Percentiles rank a stretch among this genome's conserved stretches.
phyloP scores from a whole-genome alignment of 2,797 vertebrate genomes.

The Fistularia commersonii region DNA sequence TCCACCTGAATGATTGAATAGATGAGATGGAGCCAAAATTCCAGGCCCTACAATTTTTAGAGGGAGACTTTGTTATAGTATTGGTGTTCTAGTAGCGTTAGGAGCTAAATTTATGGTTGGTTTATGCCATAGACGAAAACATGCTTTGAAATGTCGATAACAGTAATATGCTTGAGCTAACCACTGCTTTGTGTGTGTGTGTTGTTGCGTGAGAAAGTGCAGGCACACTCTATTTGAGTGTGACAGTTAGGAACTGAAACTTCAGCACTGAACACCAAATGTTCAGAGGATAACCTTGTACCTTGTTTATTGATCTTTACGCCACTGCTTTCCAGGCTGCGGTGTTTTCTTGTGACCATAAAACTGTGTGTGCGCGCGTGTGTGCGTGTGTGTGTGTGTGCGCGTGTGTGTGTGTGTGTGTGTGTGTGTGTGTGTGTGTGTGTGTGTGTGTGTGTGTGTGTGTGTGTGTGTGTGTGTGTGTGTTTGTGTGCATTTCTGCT shows the following conservation, averaged over 20 bases:
- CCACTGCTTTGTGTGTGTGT: not conserved
- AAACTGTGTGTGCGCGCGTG: constrained; percentile 4
- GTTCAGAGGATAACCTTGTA: constrained; percentile 28
- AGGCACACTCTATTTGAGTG: constrained; percentile 1
- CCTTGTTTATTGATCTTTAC: constrained; percentile 44
- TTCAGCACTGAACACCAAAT: constrained; percentile 4
- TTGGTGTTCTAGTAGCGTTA: too few relatives aligned
- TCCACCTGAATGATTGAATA: too few relatives aligned
- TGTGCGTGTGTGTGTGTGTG: constrained; percentile 8
- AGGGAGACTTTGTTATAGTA: too few relatives aligned
- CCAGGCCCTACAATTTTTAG: too few relatives aligned
- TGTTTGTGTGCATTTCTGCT: constrained; percentile 16
- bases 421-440: constrained; percentile 14
- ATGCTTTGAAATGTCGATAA: too few relatives aligned
- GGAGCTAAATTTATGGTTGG: too few relatives aligned
- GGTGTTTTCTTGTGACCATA: constrained; percentile 40
- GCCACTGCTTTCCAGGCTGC: constrained; percentile 35
- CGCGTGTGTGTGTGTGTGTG: constrained; percentile 5
- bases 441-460: constrained; percentile 17
- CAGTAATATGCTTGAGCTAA: too few relatives aligned
- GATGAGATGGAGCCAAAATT: too few relatives aligned
- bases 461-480: constrained; percentile 5
- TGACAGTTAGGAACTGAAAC: constrained; percentile 14
- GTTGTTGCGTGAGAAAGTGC: not conserved
- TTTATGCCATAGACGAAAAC: too few relatives aligned